Base-by-base conservation (phyloP, 2,888 invertebrate genomes). In the Agonopterix arenella region DNA sequence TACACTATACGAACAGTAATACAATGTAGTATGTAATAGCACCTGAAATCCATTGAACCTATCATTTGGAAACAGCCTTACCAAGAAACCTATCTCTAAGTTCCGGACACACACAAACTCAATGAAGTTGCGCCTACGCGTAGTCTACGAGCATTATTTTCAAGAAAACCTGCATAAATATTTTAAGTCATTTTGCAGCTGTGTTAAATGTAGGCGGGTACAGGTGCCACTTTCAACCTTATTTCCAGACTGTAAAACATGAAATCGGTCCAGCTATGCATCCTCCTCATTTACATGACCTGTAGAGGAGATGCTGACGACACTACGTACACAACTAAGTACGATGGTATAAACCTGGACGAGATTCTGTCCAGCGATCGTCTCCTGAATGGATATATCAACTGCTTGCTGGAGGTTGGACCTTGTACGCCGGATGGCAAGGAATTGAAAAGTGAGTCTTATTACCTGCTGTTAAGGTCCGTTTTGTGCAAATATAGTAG, bases 401-500 rank as follows among this genome's bases (percentile, higher is more conserved):
- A 92, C 57, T 96, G 95, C 63, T 73, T 95, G 54, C 78, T 95
- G 60, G 92, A 91, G 1, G 71, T 78, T 28, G 93, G 92, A 42
- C 91, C 90, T 8, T 95, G 95, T 70, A 93, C 93, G 2, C 90
- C 94, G 5, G 95, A 95, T 70, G 94, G 91, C 40, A 91, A 91
- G 60, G 93, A 93, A 76, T 81, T 95, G 1, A 94, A 93, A 85
- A 89, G 95, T 95, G 59, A 60, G 73, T 60, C n/a, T n/a, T n/a
- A 40, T 40, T 40, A 40, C 40, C 5, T 5, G 7, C 28, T 28
- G 28, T 28, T 28, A 28, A 28, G 7, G 28, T 28, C 7, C 28
- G 7, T 28, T 18, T 18, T 18, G 18, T 0, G 18, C 18, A 18
- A 4, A 18, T 18, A 4, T 2, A 18, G 18, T 18, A 18, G 18